Conservation (phyloP, 2,888 invertebrate species). For the Amphipoea lucens region DNA sequence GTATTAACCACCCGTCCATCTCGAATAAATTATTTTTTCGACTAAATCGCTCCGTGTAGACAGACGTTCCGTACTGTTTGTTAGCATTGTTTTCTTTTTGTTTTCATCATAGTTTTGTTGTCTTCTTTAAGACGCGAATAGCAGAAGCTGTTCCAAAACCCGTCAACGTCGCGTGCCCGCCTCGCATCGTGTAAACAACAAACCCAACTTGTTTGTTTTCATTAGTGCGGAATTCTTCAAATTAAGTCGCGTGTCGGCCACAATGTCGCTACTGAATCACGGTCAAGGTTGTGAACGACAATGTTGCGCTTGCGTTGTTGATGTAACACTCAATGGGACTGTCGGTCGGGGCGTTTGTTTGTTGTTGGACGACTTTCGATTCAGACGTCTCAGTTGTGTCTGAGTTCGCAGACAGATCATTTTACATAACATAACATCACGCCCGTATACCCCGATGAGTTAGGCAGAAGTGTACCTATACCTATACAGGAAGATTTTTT, state of each 20-base stretch:
- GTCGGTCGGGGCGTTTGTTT: constrained; percentile 24
- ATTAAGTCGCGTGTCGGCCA: constrained; percentile 65
- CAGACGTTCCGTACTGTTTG: not conserved
- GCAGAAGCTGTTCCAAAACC: not conserved
- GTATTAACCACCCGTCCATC: not conserved
- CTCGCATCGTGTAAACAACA: constrained; percentile 43
- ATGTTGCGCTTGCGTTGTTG: constrained; percentile 58
- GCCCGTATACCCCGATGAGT: not conserved
- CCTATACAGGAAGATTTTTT: too few species aligned
- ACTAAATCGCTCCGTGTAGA: not conserved
- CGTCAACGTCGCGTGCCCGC: constrained; percentile 42
- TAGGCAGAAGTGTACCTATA: not conserved
- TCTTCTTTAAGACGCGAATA: not conserved
- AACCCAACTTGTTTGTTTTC: constrained; percentile 67
- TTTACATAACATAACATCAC: not conserved
- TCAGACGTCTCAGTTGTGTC: constrained; percentile 26
- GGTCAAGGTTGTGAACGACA: constrained; percentile 63
- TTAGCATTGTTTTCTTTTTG: not conserved
- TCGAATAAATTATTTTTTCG: not conserved
- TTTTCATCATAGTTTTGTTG: too few species aligned
- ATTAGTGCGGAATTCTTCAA: constrained; percentile 69
- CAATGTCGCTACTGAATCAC: constrained; percentile 62
- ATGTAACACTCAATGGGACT: constrained; percentile 48
- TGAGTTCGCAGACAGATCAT: not conserved
- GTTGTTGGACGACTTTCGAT: constrained; percentile 36